phyloP scores from a whole-genome alignment of 2,113 vertebrate genomes.

The Psettodes erumei region DNA sequence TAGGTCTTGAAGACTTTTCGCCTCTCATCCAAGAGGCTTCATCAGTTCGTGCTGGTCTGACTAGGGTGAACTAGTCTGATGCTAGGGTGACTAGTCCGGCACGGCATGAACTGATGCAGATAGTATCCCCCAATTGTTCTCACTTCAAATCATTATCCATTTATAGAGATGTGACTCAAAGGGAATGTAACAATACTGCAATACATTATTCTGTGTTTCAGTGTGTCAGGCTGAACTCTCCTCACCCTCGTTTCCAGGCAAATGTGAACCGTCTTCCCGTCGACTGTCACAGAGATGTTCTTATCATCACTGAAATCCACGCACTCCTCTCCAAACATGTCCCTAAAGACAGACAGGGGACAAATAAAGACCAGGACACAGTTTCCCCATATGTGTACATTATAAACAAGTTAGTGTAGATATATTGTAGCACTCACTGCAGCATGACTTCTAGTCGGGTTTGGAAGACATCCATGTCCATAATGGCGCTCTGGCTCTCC shows the following conservation, averaged over 20 bases:
- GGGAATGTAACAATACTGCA: too few relatives aligned
- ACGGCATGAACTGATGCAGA: too few relatives aligned
- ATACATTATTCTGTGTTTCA: background rate
- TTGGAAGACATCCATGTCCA: constrained; percentile 87
- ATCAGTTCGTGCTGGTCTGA: too few relatives aligned
- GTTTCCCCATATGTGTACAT: too few relatives aligned
- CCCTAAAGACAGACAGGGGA: constrained; percentile 75
- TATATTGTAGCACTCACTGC: constrained; percentile 84
- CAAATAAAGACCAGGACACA: background rate
- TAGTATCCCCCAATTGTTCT: too few relatives aligned
- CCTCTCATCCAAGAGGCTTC: too few relatives aligned
- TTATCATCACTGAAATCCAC: constrained; percentile 87
- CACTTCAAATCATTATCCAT: background rate
- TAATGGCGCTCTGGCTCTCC: constrained; percentile 83
- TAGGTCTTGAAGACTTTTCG: too few relatives aligned
- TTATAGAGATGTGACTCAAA: too few relatives aligned
- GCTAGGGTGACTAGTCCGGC: too few relatives aligned
- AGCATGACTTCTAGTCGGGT: constrained; percentile 92
- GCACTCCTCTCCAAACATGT: constrained; percentile 96
- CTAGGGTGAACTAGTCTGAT: too few relatives aligned
- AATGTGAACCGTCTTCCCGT: constrained; percentile 86
- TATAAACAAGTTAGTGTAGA: background rate
- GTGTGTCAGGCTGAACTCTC: background rate
- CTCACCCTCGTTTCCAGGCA: constrained; percentile 92
- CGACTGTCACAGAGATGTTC: constrained; percentile 87